Base-by-base conservation (phyloP, 2,113 vertebrate genomes). In the Urocolius indicus region DNA sequence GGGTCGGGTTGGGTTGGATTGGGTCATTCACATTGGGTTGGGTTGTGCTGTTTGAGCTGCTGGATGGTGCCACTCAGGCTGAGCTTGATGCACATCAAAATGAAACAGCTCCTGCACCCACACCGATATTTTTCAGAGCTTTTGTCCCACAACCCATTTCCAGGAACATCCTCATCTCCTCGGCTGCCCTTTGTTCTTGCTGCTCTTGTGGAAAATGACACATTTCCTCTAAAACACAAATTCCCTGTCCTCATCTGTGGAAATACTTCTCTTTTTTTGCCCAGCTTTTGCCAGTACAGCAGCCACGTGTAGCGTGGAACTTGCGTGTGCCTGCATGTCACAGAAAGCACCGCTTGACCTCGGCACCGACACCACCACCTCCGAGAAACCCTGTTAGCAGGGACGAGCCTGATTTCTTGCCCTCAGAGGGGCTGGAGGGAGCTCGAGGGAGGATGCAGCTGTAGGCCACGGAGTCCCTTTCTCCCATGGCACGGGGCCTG, bases 301-400 rank as follows among this genome's bases (percentile, higher is more conserved):
- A 36, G 30, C 59, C 32, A 48, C 5, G 0, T 1, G 16, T 7
- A 46, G 19, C 45, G 58, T 55, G 15, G 36, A 71, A 51, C 26
- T 45, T 3, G 7, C 0, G 0, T 2, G 19, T 3, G 27, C 9
- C 72, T 18, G 41, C 36, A 23, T 11, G 3, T 77, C 88, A 65
- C 24, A 11, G 41, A 69, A 32, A 30, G 34, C 51, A 6, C 26
- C 4, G 5, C 41, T 3, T 29, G 74, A 27, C 81, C 24, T 11
- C 85, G 55, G 20, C 54, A 6, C 21, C 1, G 0, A 41, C 59
- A 21, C 19, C 3, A 4, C 10, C 3, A 7, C 65, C 13, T 23
- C 59, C 45, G 4, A 65, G 55, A 29, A 63, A 38, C 4, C 52
- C 51, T 0, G 0, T 0, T 6, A n/a, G 48, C 38, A 3, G 73